Percentiles rank a stretch among this genome's conserved stretches.
Conservation (phyloP, 2,113 vertebrate genomes). For the Leucosticte australis region DNA sequence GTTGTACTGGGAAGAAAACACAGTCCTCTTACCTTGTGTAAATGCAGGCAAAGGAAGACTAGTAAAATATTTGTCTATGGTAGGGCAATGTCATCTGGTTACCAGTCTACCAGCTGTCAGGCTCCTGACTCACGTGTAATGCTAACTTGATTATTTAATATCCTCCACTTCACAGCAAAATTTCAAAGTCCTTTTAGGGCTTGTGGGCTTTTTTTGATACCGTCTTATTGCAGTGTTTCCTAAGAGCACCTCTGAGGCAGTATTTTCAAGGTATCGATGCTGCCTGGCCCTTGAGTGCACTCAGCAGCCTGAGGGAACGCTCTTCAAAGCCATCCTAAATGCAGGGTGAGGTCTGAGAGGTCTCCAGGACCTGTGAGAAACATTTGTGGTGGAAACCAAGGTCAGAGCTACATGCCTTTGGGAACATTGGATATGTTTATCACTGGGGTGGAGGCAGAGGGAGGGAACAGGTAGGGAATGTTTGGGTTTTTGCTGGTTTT, state of each 20-base stretch:
- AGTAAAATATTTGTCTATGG: conserved; percentile 51
- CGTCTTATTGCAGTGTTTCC: neutral
- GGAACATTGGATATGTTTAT: neutral
- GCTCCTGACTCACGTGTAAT: neutral
- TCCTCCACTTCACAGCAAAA: neutral
- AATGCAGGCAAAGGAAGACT: neutral
- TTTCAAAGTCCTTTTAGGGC: conserved; percentile 18
- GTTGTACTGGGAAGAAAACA: neutral
- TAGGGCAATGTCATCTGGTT: conserved; percentile 24
- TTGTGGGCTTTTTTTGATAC: neutral
- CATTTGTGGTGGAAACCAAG: conserved; percentile 5
- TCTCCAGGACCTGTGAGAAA: conserved; percentile 3
- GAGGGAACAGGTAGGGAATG: neutral
- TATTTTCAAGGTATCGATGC: neutral
- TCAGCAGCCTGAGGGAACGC: neutral
- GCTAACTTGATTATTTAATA: conserved; percentile 15
- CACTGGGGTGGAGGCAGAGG: neutral
- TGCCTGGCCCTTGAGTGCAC: neutral
- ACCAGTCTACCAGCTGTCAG: conserved; percentile 38
- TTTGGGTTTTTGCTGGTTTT: neutral
- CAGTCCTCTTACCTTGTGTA: neutral
- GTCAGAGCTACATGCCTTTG: neutral
- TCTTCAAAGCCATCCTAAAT: conserved; percentile 1
- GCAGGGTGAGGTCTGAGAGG: neutral
- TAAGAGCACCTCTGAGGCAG: neutral